Evolutionary conservation across 2,888 invertebrate species (phyloP), one percentile per base, ranked within the genome.

Genomic region (Agrotis exclamationis): DNA sequence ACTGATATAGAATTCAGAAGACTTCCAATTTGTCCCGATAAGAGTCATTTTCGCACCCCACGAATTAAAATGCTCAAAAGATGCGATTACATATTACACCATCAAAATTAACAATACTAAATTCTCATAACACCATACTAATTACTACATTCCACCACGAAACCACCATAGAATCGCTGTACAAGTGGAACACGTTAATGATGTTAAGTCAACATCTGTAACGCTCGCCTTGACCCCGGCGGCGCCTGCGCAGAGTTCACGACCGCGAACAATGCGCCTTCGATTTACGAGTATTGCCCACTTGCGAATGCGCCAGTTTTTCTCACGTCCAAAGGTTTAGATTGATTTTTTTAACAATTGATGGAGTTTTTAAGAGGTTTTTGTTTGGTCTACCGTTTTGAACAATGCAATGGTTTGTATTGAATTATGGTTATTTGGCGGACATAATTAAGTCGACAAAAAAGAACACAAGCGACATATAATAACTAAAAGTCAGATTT

Each of bases 211-310:
- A 84, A 77, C 80, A 75, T 79, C 74, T 66, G 70, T 67, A 75
- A 70, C 59, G 45, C 63, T 82, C 73, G 76, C 87, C 86, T 87
- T 87, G 85, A 82, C 85, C 84, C 71, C 82, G 58, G 75, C 53
- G 51, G 63, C 63, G 74, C 74, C 72, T 68, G 73, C 70, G 78
- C 81, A 81, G 73, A 86, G 89, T 88, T 89, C 88, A 89, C 80
- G 88, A 89, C 76, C 88, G 80, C 70, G 74, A 76, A 85, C 86
- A 84, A 86, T 79, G 82, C 82, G 82, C 69, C 66, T 79, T 70
- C 79, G 53, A 76, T 82, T 80, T 79, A 77, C 56, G 68, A 80
- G 44, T 76, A 79, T 76, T 66, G 67, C 64, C 58, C 63, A 79
- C 51, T 68, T 62, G 70, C 16, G 74, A 62, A 48, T 58, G 67